phyloP scores from a whole-genome alignment of 2,888 invertebrate genomes.

The Vannuccia rotundouncinata region DNA sequence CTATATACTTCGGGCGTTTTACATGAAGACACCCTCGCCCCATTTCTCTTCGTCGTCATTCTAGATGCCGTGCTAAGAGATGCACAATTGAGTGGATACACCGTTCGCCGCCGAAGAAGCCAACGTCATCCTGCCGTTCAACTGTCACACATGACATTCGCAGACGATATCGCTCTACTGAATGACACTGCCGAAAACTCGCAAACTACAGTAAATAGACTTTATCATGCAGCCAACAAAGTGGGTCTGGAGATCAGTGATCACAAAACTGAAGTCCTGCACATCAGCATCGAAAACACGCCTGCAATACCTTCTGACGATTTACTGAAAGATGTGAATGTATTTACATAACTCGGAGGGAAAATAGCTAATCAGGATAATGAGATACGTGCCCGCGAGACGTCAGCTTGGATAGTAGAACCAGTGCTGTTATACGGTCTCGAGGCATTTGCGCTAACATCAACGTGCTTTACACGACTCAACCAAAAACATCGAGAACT shows the following conservation, averaged over 20 bases:
- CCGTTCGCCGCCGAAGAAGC: no score
- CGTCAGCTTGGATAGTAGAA: conserved; percentile 6
- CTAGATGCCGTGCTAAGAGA: no score
- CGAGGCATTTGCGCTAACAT: neutral
- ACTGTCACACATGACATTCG: neutral
- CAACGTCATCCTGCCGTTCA: neutral
- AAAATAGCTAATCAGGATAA: neutral
- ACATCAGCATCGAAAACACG: neutral
- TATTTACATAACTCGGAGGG: neutral
- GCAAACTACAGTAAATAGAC: neutral
- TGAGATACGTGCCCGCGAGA: neutral
- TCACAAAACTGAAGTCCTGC: conserved; percentile 1
- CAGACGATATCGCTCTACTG: conserved; percentile 23
- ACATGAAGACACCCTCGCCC: neutral
- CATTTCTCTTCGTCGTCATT: no score
- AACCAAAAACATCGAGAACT: neutral
- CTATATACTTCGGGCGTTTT: neutral
- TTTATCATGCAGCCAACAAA: neutral
- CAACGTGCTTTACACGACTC: neutral
- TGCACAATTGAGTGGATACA: no score
- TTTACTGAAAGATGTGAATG: neutral
- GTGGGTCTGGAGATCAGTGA: neutral
- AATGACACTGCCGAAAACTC: neutral
- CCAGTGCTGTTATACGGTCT: conserved; percentile 9
- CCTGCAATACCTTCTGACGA: neutral